These are phyloP conservation scores for Ophiodon elongatus DNA, from an alignment of 2,113 vertebrate species.

Conservation along the genomic window DNA sequence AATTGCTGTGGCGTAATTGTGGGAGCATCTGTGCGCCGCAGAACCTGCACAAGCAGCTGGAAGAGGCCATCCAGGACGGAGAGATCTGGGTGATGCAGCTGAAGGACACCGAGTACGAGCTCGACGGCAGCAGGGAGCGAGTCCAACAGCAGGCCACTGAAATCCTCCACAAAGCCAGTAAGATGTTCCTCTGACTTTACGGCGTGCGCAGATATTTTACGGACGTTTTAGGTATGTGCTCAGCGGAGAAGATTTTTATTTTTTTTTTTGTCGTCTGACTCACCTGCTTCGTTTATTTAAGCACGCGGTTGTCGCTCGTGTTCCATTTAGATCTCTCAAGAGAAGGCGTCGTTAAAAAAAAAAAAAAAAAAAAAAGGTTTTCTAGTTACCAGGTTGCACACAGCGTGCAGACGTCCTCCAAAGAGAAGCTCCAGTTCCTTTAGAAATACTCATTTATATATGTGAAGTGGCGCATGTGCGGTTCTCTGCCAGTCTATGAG, in stretches of 20 bases:
- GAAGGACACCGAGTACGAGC: conserved; percentile 95
- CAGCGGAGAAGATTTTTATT: too few species aligned
- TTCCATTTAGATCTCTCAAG: too few species aligned
- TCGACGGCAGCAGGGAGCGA: conserved; percentile 91
- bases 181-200: conserved; percentile 12
- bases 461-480: too few species aligned
- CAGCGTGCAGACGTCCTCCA: too few species aligned
- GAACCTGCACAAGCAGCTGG: conserved; percentile 96
- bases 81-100: conserved; percentile 94
- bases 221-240: background rate
- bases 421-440: too few species aligned
- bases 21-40: conserved; percentile 60
- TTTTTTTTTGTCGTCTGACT: too few species aligned
- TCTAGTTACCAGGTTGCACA: too few species aligned
- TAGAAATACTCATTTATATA: too few species aligned
- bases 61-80: conserved; percentile 94
- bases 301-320: too few species aligned
- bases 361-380: too few species aligned
- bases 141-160: conserved; percentile 96
- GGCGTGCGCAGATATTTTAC: background rate
- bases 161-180: conserved; percentile 95
- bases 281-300: background rate
- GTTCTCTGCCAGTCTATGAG: background rate
- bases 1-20: background rate
- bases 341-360: too few species aligned